These are phyloP conservation scores for Noctua fimbriata DNA, from an alignment of 2,888 invertebrate genomes.

Conservation along the genomic window DNA sequence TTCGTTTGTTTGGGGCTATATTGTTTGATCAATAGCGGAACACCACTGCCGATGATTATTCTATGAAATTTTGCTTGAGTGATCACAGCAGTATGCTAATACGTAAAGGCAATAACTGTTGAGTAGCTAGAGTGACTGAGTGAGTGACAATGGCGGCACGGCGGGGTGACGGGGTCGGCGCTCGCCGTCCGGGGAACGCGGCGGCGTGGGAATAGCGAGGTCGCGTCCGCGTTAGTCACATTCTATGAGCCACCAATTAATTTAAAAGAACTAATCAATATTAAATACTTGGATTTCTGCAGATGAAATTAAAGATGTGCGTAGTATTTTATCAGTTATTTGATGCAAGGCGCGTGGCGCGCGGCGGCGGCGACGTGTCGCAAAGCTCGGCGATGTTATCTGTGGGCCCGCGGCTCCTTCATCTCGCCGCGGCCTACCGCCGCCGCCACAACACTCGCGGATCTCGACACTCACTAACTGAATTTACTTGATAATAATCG, in stretches of 20 bases:
- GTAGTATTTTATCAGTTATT: conserved; percentile 83
- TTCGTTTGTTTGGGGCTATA: conserved; percentile 77
- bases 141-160: conserved; percentile 57
- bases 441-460: conserved; percentile 72
- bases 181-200: conserved; percentile 62
- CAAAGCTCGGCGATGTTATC: conserved; percentile 84
- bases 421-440: conserved; percentile 82
- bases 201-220: conserved; percentile 76
- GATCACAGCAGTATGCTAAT: conserved; percentile 72
- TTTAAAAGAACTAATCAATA: conserved; percentile 63
- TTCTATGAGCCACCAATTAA: conserved; percentile 55
- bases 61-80: conserved; percentile 73
- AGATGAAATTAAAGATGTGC: conserved; percentile 85
- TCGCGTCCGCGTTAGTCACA: conserved; percentile 59
- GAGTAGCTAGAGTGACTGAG: conserved; percentile 47
- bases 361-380: conserved; percentile 81
- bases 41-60: conserved; percentile 70
- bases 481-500: conserved; percentile 80
- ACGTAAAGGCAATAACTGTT: conserved; percentile 54
- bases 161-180: conserved; percentile 59
- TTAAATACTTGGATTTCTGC: conserved; percentile 70
- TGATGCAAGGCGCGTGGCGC: conserved; percentile 84
- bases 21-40: conserved; percentile 80
- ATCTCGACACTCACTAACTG: conserved; percentile 76
- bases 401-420: conserved; percentile 75